These are phyloP conservation scores for Neogale vison DNA, from an alignment of 2,113 vertebrate genomes.

Conservation along the genomic window DNA sequence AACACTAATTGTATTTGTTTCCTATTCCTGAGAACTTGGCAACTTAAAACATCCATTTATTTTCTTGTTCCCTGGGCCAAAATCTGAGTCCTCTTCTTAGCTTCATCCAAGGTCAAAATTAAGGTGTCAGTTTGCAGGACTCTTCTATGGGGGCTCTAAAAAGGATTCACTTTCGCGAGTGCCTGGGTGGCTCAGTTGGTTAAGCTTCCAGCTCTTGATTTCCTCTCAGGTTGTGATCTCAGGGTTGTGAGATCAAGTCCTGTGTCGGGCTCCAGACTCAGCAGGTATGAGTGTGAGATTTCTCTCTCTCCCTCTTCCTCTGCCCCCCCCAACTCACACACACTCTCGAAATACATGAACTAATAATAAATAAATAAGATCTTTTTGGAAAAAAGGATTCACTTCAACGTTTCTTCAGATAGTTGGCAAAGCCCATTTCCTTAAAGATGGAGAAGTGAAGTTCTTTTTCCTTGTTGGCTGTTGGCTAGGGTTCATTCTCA, in stretches of 20 bases:
- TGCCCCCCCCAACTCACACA: neutral
- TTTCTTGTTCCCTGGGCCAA: neutral
- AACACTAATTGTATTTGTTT: neutral
- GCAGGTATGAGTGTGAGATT: neutral
- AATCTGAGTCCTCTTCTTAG: neutral
- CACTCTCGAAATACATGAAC: neutral
- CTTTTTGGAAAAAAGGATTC: neutral
- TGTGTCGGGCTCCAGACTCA: neutral
- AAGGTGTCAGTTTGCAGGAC: neutral
- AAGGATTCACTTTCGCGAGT: neutral
- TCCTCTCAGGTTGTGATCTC: neutral
- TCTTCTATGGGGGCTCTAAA: neutral
- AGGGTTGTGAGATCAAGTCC: neutral
- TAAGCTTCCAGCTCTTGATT: neutral
- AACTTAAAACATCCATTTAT: neutral
- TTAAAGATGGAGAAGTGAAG: neutral
- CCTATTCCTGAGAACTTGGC: neutral
- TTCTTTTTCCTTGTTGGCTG: neutral
- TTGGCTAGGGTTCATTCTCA: neutral
- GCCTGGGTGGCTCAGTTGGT: neutral
- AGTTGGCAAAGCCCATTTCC: neutral
- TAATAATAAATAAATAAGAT: neutral
- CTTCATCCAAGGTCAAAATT: neutral
- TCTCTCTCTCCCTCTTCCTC: neutral
- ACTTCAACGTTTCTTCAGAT: neutral